A percentile compares a stretch with the other conserved stretches of the same genome.
Evolutionary conservation across 1,140 invertebrate species (phyloP).

Genomic region (Sitodiplosis mosellana): DNA sequence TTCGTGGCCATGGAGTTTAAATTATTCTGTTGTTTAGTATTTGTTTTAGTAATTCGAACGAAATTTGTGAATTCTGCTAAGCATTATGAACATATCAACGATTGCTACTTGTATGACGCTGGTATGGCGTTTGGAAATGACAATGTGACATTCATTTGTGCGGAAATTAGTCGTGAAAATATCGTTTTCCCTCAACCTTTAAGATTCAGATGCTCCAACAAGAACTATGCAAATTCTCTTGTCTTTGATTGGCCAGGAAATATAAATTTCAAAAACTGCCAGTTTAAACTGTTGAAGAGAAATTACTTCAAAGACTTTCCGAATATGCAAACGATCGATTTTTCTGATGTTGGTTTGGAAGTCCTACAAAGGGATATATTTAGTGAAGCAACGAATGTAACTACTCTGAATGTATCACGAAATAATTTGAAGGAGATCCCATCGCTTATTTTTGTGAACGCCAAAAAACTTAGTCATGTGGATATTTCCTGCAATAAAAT

Average conservation of each 20-base stretch:
- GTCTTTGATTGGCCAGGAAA: too few relatives aligned
- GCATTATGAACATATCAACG: neutral
- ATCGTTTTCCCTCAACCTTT: neutral
- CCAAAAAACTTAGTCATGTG: neutral
- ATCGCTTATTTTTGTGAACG: neutral
- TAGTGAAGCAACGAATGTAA: neutral
- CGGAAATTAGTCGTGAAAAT: neutral
- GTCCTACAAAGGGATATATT: neutral
- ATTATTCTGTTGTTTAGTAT: too few relatives aligned
- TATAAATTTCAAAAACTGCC: neutral
- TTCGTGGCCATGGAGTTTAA: too few relatives aligned
- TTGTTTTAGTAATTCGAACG: too few relatives aligned
- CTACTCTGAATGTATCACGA: neutral
- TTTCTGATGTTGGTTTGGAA: neutral
- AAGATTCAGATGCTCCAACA: too few relatives aligned
- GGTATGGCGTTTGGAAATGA: neutral
- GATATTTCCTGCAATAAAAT: neutral
- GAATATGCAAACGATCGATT: neutral
- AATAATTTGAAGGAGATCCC: neutral
- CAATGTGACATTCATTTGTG: neutral
- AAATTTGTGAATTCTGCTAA: neutral
- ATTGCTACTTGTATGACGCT: neutral
- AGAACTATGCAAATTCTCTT: neutral
- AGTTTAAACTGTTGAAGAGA: neutral
- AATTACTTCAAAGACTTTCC: neutral